Evolutionary conservation across 2,797 vertebrate genomes (phyloP), one percentile per base, ranked within the genome.

Genomic region (Hylomyscus alleni): DNA sequence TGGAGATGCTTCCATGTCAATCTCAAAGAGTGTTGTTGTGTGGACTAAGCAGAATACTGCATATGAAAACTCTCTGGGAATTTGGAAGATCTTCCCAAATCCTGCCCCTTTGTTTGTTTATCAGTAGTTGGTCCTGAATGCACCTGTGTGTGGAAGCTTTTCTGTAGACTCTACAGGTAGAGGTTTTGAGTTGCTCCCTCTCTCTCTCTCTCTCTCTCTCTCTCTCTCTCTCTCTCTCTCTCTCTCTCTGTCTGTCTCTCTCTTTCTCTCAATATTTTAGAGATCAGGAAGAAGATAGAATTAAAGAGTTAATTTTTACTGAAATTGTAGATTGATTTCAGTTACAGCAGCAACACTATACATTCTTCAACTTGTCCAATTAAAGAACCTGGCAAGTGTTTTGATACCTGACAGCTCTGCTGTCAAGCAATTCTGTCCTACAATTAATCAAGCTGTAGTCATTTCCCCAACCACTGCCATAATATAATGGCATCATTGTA

Each of bases 341-440:
- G 76, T 95, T 92, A 92, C 29, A 82, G 78, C 92, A 62, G 69
- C 65, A 77, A 78, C 91, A 95, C 86, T 95, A 52, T 94, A 90
- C 86, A 96, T 95, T 97, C 89, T 69, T 97, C 95, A 93, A 90
- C 29, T 78, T 95, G 84, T 91, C 81, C 91, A 94, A 94, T 97
- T 97, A 95, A 76, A 97, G 96, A 96, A 72, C 67, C 95, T 96
- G 94, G 94, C 89, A 94, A 96, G 37, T 54, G 83, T 96, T 96
- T 94, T 82, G 40, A 90, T 19, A 54, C 87, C 37, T 97, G 97
- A 97, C 97, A 98, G 77, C 44, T 97, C 82, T 95, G 96, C 88
- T 96, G 93, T 95, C 97, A 97, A 90, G 44, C 91, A 97, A 92
- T 97, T 98, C 76, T 77, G 93, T 52, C 95, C 96, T 95, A 96